Evolutionary conservation across 1,140 invertebrate genomes (phyloP), one percentile per base, ranked within the genome.

Genomic region (Diorhabda sublineata): DNA sequence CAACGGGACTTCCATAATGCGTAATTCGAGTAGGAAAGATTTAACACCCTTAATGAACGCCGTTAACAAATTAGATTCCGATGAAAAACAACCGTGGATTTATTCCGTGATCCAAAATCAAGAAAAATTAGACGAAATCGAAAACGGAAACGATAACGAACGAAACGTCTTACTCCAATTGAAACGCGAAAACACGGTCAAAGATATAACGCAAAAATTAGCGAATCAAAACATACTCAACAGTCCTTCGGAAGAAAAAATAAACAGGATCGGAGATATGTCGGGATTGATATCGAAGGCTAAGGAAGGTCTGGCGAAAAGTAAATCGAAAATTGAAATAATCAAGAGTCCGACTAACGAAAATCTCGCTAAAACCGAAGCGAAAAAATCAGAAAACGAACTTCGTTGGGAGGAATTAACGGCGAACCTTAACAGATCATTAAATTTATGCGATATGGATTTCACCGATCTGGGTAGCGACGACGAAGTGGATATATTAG

Each of bases 331-430:
- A 83, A 87, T 84, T 76, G 90, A 90, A 78, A 84, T 90, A 3
- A 76, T 88, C n/a, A 90, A 89, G 77, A 89, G 86, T 64, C 88
- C 89, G 2, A 87, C 87, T 0, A 83, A 84, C 58, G 89, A 90
- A 66, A 86, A 84, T 58, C 75, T 85, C 42, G 83, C 84, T 5
- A 81, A 88, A 62, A 79, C 85, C 7, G 92, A 95, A 76, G 82
- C 88, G 2, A 94, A 94, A 82, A 94, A 95, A 80, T 94, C 94
- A 0, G 95, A 97, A 82, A 96, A 93, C 77, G 95, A 98, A 77
- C 82, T 97, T 1, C 93, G 96, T 75, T 99, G 97, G 97, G 96
- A 98, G 76, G 92, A 95, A 74, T 81, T 97, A 66, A 88, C 94
- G 42, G 89, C 90, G 45, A 90, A 89, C 70, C 82, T 96, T 66